These are phyloP conservation scores for Papilio demoleus DNA, from an alignment of 2,888 invertebrate species.

Conservation along the genomic window DNA sequence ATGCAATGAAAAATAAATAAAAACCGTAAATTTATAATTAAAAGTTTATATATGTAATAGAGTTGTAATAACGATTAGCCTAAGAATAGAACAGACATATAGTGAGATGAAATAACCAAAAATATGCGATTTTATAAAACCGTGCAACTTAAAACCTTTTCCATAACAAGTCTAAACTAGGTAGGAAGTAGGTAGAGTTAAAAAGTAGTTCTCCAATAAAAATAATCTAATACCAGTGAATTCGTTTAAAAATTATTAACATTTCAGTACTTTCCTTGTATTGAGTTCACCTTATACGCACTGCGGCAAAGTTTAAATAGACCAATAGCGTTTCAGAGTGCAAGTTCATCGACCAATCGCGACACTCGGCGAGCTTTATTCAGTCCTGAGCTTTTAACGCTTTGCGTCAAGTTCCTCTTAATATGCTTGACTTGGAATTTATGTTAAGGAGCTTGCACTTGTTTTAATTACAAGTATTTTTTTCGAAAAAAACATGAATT, in stretches of 20 bases:
- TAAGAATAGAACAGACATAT: not conserved
- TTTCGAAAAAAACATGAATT: no score
- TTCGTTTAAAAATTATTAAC: not conserved
- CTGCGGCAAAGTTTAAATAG: constrained; percentile 37
- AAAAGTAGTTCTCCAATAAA: no score
- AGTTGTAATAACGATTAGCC: not conserved
- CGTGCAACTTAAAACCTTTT: no score
- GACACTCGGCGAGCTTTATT: not conserved
- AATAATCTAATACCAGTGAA: not conserved
- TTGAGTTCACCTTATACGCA: constrained; percentile 34
- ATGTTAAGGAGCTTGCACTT: not conserved
- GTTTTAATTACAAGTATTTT: not conserved
- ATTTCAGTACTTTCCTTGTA: not conserved
- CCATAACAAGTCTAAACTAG: no score
- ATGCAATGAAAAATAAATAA: not conserved
- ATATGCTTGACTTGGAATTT: not conserved
- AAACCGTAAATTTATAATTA: not conserved
- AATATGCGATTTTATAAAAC: no score
- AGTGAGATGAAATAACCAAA: not conserved
- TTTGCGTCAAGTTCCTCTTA: not conserved
- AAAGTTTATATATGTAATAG: no score
- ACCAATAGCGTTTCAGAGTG: constrained; percentile 28
- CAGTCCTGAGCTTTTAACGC: not conserved
- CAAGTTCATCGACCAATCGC: constrained; percentile 25
- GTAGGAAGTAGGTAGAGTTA: no score